phyloP scores from a whole-genome alignment of 2,888 invertebrate species.

The Dioctria rufipes region DNA sequence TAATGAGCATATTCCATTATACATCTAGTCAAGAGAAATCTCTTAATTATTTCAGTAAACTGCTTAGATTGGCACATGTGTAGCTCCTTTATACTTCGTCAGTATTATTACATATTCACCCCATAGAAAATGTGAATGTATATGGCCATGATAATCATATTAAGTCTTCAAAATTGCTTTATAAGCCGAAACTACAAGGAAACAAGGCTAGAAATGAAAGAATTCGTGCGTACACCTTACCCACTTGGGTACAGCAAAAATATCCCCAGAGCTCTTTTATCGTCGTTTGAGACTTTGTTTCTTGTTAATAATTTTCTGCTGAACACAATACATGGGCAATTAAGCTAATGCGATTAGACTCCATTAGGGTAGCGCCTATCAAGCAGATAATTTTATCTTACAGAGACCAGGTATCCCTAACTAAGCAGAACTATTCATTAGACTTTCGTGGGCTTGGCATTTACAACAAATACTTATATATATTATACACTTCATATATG shows the following conservation, averaged over 20 bases:
- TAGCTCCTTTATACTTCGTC: constrained; percentile 9
- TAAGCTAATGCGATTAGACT: constrained; percentile 50
- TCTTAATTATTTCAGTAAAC: constrained; percentile 44
- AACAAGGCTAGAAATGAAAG: constrained; percentile 14
- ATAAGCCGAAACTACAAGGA: constrained; percentile 40
- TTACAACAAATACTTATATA: no score
- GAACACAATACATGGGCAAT: constrained; percentile 49
- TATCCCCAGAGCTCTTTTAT: neutral
- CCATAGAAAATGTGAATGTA: constrained; percentile 41
- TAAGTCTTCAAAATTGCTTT: constrained; percentile 50
- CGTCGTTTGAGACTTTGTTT: neutral
- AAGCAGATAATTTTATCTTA: constrained; percentile 49
- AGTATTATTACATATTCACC: constrained; percentile 10
- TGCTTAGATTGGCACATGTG: constrained; percentile 43
- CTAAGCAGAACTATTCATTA: constrained; percentile 31
- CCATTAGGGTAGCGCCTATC: constrained; percentile 46
- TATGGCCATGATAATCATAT: constrained; percentile 46
- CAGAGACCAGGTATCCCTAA: constrained; percentile 37
- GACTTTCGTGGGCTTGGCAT: neutral
- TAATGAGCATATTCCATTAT: constrained; percentile 28
- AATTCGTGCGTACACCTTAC: constrained; percentile 22
- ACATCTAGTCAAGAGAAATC: constrained; percentile 26
- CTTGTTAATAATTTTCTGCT: constrained; percentile 47
- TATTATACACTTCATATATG: no score
- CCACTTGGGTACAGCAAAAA: neutral